A percentile compares a stretch with the other conserved stretches of the same genome.
Evolutionary conservation across 2,113 vertebrate genomes (phyloP).

Genomic region (Neoarius graeffei): DNA sequence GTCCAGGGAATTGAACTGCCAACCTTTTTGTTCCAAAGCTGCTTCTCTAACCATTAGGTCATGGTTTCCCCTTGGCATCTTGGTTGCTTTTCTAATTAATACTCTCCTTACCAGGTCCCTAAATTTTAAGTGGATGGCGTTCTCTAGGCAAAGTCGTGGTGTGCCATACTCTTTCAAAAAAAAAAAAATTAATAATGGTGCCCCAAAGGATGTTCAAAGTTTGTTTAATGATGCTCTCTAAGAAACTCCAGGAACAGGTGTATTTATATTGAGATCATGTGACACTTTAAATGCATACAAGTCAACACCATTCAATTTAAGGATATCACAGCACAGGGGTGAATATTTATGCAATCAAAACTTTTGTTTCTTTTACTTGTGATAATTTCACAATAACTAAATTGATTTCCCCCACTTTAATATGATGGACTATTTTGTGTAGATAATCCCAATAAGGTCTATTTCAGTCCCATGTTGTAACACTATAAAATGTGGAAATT

Average conservation of each 20-base stretch:
- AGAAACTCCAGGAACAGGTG: not conserved
- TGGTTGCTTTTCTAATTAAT: not conserved
- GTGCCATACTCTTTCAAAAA: not conserved
- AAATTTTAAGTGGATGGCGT: not conserved
- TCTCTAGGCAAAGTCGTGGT: not conserved
- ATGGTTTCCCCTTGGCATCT: too few species aligned
- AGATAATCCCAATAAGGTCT: not conserved
- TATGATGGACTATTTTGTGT: not conserved
- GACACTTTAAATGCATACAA: not conserved
- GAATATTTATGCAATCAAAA: not conserved
- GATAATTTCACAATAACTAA: not conserved
- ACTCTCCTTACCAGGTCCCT: not conserved
- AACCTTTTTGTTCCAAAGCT: too few species aligned
- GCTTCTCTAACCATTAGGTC: too few species aligned
- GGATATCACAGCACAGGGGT: not conserved
- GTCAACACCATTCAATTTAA: not conserved
- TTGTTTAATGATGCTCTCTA: not conserved
- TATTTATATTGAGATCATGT: not conserved
- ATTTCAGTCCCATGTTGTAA: not conserved
- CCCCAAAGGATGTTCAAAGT: not conserved
- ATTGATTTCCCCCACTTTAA: not conserved
- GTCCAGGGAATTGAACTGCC: too few species aligned
- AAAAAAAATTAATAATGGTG: not conserved
- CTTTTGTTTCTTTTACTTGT: not conserved
- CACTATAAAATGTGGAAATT: not conserved